phyloP scores from a whole-genome alignment of 2,113 vertebrate genomes.

The Centropristis striata region DNA sequence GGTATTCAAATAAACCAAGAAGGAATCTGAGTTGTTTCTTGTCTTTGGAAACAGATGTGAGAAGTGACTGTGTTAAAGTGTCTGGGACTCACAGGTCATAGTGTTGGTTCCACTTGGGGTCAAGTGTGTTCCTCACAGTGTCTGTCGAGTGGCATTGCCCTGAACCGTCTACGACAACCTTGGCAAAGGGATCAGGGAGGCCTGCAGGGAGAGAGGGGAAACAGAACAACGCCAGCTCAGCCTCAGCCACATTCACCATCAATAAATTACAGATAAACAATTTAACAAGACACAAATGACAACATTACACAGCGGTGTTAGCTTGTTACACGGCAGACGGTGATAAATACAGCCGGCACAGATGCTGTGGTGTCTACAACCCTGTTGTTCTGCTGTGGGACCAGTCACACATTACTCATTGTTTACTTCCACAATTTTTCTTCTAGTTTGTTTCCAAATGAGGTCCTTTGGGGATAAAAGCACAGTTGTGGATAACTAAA shows the following conservation, averaged over 20 bases:
- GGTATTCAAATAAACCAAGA: slow-evolving; percentile 45
- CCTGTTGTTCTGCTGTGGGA: not conserved
- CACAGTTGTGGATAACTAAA: not conserved
- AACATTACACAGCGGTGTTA: not conserved
- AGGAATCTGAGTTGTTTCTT: slow-evolving; percentile 1
- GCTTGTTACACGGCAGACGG: not conserved
- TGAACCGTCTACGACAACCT: slow-evolving; percentile 98
- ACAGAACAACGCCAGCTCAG: not conserved
- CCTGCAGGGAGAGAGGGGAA: slow-evolving; percentile 81
- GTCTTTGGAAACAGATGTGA: slow-evolving; percentile 45
- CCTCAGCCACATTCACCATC: not conserved
- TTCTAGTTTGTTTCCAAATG: slow-evolving; percentile 3
- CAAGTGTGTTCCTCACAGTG: slow-evolving; percentile 99
- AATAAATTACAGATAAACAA: not conserved
- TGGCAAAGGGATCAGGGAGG: slow-evolving; percentile 98
- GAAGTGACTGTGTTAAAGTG: not conserved
- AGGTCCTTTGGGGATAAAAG: not conserved
- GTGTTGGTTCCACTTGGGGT: slow-evolving; percentile 99
- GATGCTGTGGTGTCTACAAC: slow-evolving; percentile 7
- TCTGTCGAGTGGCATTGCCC: slow-evolving; percentile 99
- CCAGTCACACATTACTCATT: slow-evolving; percentile 19
- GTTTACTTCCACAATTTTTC: not conserved
- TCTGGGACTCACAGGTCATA: slow-evolving; percentile 94
- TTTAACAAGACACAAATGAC: slow-evolving; percentile 8
- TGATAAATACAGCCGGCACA: not conserved